Conservation (phyloP, 2,113 vertebrate genomes). For the Suricata suricatta region DNA sequence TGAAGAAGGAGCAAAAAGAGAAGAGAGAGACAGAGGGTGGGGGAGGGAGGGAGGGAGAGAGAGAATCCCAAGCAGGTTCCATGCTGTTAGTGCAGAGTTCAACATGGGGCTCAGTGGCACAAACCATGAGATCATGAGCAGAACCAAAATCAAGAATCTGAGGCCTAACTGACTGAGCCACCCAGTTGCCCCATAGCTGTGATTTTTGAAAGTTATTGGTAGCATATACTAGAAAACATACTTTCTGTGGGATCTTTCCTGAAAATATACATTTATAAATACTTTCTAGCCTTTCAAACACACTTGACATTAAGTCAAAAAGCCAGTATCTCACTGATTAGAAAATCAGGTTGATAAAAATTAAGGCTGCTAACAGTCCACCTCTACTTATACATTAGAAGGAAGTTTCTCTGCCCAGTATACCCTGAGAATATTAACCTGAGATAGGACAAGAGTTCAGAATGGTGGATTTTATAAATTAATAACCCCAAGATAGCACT, state of each 20-base stretch:
- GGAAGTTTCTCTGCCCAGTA: background rate
- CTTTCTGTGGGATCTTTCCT: background rate
- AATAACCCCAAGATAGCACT: background rate
- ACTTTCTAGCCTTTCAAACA: slow-evolving; percentile 7
- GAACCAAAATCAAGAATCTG: too few relatives aligned
- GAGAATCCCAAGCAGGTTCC: too few relatives aligned
- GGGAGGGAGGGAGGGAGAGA: too few relatives aligned
- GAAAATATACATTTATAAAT: background rate
- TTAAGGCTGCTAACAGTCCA: background rate
- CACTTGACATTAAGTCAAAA: background rate
- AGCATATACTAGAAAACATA: background rate
- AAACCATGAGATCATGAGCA: too few relatives aligned
- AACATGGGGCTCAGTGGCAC: too few relatives aligned
- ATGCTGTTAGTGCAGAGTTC: too few relatives aligned
- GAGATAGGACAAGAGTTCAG: background rate
- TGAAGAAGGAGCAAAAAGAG: too few relatives aligned
- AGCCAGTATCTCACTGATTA: background rate
- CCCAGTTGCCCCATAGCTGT: too few relatives aligned
- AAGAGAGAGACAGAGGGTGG: too few relatives aligned
- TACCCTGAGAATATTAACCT: background rate
- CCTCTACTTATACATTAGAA: background rate
- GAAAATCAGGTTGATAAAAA: background rate
- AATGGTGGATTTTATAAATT: background rate
- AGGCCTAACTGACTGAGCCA: too few relatives aligned
- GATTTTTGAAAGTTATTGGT: background rate